Evolutionary conservation across 2,888 invertebrate genomes (phyloP), one percentile per base, ranked within the genome.

Genomic region (Chloroclystis v-ata): DNA sequence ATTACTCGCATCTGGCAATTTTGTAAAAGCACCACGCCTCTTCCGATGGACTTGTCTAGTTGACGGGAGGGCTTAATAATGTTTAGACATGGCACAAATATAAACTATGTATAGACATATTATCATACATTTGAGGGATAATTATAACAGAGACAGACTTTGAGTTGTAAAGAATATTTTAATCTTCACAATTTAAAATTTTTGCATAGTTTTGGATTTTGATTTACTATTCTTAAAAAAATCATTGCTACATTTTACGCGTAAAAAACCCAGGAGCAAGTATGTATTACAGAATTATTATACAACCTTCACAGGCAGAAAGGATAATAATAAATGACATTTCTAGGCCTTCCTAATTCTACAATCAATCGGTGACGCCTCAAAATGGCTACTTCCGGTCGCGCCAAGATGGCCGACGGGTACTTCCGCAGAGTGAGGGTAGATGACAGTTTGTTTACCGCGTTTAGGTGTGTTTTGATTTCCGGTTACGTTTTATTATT

Each of bases 301-400:
- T n/a, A n/a, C n/a, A n/a, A n/a, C n/a, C n/a, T n/a, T n/a, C n/a
- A n/a, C n/a, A n/a, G n/a, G n/a, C n/a, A n/a, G n/a, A 20, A 20
- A 20, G 3, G 20, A 20, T 20, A 5, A 4, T 20, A 20, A 20
- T 20, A 20, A 20, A 20, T 4, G 1, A 20, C 49, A 43, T 25
- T 11, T 78, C 76, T 76, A 60, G 25, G 4, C 6, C 3, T 0
- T 65, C 25, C 0, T n/a, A 67, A 20, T 20, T 52, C 75, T 69
- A 59, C 52, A 64, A 67, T 67, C 80, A 79, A 82, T 82, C 75
- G 77, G 70, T 77, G 80, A 77, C 77, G 78, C 78, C 72, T 81
- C 78, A 75, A 82, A 85, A 85, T 82, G 83, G 80, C 75, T 72
- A 64, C 77, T 77, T 84, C 85, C 85, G 82, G 72, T 70, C 64